A percentile compares a stretch with the other conserved stretches of the same genome.
These are phyloP conservation scores for Cinclus mexicanus DNA, from an alignment of 2,113 vertebrate genomes.

Conservation along the genomic window DNA sequence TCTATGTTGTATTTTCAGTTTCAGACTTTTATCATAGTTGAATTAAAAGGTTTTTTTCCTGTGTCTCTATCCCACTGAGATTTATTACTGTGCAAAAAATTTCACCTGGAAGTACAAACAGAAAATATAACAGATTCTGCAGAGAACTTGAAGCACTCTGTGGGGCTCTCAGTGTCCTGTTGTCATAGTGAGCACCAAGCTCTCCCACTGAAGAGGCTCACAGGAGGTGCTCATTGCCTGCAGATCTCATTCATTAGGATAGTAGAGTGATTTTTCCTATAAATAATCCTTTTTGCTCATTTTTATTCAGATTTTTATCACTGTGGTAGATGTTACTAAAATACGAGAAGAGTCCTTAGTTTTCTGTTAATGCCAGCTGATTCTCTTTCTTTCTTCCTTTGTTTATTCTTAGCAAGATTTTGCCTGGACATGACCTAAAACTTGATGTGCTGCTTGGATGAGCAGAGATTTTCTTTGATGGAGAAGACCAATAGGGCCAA, in stretches of 20 bases:
- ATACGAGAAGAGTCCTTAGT: not conserved
- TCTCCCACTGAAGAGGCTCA: not conserved
- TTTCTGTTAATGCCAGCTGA: not conserved
- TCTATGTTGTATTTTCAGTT: not conserved
- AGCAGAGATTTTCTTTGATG: not conserved
- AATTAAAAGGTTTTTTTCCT: not conserved
- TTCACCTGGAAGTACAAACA: not conserved
- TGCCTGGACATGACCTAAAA: not conserved
- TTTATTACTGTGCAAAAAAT: not conserved
- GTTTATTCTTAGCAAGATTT: not conserved
- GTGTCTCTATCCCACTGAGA: not conserved
- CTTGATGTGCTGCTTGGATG: not conserved
- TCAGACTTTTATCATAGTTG: not conserved
- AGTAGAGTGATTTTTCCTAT: not conserved
- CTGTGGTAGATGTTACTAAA: conserved; percentile 7
- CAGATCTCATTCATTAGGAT: not conserved
- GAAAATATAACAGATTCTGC: not conserved
- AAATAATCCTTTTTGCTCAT: conserved; percentile 5
- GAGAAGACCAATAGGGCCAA: not conserved
- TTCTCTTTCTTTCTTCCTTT: not conserved
- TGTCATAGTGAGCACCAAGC: not conserved
- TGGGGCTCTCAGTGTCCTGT: not conserved
- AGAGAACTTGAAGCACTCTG: not conserved
- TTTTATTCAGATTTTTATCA: conserved; percentile 21
- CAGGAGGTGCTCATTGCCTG: not conserved